phyloP scores from a whole-genome alignment of 1,140 invertebrate species.

The Bombyx mandarina region DNA sequence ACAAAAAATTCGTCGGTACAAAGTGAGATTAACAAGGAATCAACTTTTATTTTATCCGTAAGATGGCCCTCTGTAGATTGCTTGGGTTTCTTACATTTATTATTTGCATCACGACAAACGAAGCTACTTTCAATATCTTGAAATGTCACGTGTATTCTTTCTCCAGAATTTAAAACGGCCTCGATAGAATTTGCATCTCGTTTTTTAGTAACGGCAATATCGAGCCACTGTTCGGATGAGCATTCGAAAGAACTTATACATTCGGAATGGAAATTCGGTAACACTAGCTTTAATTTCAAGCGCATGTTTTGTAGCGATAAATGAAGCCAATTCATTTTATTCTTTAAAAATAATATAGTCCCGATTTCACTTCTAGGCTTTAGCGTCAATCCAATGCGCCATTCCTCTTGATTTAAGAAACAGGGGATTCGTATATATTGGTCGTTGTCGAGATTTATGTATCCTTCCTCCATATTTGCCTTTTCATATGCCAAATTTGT shows the following conservation, averaged over 20 bases:
- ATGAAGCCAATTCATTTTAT: slow-evolving; percentile 36
- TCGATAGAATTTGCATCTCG: slow-evolving; percentile 38
- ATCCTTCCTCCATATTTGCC: slow-evolving; percentile 43
- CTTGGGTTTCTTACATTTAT: neutral
- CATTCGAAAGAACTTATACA: slow-evolving; percentile 36
- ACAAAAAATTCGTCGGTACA: slow-evolving; percentile 50
- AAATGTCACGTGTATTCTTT: slow-evolving; percentile 41
- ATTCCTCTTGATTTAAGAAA: slow-evolving; percentile 37
- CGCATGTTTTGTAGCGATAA: slow-evolving; percentile 39
- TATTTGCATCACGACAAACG: slow-evolving; percentile 5
- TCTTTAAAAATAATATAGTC: slow-evolving; percentile 38
- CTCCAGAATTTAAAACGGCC: slow-evolving; percentile 38
- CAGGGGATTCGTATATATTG: slow-evolving; percentile 50
- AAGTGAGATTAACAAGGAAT: slow-evolving; percentile 11
- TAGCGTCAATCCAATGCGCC: slow-evolving; percentile 47
- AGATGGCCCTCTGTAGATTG: neutral
- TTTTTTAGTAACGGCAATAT: slow-evolving; percentile 39
- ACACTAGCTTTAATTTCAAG: slow-evolving; percentile 38
- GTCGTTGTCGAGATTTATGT: slow-evolving; percentile 32
- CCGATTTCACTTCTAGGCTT: slow-evolving; percentile 39
- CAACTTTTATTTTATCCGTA: too few species aligned
- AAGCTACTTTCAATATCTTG: slow-evolving; percentile 12
- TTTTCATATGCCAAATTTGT: slow-evolving; percentile 51
- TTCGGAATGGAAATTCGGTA: slow-evolving; percentile 34
- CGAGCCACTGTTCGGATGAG: slow-evolving; percentile 45